Conservation (phyloP, 2,888 invertebrate species). For the Podabrus alpinus region DNA sequence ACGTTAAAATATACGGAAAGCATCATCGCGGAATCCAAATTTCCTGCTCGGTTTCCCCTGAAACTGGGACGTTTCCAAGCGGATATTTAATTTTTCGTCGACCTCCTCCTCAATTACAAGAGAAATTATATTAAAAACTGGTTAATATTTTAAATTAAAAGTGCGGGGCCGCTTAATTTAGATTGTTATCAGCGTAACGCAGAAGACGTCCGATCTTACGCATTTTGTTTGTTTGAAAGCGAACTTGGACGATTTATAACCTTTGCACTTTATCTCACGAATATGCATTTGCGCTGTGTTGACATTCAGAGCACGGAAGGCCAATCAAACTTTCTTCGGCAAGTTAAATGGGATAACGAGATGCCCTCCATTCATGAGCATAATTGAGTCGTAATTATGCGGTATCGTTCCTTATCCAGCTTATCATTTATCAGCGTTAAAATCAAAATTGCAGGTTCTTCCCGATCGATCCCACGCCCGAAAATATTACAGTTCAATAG, state of each 20-base stretch:
- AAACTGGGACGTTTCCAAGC: not conserved
- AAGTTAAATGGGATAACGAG: conserved; percentile 14
- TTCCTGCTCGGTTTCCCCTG: not conserved
- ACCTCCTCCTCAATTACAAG: not conserved
- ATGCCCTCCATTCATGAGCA: not conserved
- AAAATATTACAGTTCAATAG: conserved; percentile 2
- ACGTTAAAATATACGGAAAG: not conserved
- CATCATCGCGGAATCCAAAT: not conserved
- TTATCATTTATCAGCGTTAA: not conserved
- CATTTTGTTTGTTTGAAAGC: not conserved
- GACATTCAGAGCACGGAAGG: conserved; percentile 13
- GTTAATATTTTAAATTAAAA: not conserved
- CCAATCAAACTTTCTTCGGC: conserved; percentile 6
- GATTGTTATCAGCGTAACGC: not conserved
- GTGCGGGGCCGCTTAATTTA: not conserved
- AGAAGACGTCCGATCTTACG: not conserved
- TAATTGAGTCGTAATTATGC: not conserved
- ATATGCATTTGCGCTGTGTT: conserved; percentile 19
- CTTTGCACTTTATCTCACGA: conserved; percentile 22
- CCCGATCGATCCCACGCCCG: not conserved
- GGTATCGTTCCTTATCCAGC: not conserved
- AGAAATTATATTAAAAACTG: not conserved
- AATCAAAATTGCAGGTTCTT: not conserved
- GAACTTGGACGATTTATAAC: conserved; percentile 14
- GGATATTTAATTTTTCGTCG: not conserved